phyloP scores from a whole-genome alignment of 2,113 vertebrate genomes.

The Tricholaema leucomelas region DNA sequence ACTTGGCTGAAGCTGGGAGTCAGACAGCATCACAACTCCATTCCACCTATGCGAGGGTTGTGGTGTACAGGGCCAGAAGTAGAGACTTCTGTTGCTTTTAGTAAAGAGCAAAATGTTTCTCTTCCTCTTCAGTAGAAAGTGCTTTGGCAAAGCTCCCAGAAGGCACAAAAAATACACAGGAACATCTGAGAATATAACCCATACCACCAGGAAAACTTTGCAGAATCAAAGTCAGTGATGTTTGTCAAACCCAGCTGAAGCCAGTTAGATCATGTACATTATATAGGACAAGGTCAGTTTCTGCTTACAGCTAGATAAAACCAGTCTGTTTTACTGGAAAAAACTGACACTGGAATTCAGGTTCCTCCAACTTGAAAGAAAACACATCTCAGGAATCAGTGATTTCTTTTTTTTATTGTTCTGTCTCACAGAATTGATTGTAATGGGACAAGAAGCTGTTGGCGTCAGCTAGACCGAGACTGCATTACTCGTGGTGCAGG shows the following conservation, averaged over 20 bases:
- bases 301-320: background rate
- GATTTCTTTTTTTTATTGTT: no score
- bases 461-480: background rate
- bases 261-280: background rate
- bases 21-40: background rate
- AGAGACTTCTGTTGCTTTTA: background rate
- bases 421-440: background rate
- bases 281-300: slow-evolving; percentile 13
- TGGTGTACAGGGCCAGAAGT: background rate
- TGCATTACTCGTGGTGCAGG: background rate
- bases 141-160: background rate
- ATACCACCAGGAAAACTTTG: background rate
- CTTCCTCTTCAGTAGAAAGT: background rate
- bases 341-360: background rate
- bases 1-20: background rate
- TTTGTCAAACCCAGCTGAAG: background rate
- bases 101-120: background rate
- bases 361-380: background rate
- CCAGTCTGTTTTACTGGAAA: background rate
- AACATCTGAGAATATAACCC: background rate
- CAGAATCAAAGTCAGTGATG: background rate
- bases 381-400: background rate
- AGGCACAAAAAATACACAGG: background rate
- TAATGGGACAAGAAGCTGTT: background rate
- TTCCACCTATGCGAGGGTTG: fast-evolving